Evolutionary conservation across 2,113 vertebrate species (phyloP), one percentile per base, ranked within the genome.

Genomic region (Misgurnus mizolepis): DNA sequence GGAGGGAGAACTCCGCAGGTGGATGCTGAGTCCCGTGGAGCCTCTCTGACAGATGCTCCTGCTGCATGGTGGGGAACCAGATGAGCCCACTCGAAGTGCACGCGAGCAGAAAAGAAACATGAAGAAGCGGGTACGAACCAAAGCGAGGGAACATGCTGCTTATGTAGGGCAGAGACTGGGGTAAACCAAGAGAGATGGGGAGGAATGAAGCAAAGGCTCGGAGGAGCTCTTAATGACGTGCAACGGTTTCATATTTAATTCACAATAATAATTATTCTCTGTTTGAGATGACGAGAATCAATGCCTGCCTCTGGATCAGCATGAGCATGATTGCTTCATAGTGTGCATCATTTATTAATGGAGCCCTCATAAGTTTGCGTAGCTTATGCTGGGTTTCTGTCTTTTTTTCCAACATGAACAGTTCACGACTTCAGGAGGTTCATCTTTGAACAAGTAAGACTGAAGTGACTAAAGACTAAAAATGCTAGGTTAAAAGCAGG

Each of bases 271-370:
- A 89, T 82, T 82, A 86, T 66, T 69, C 85, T 80, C 80, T 79
- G 82, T 84, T 79, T 45, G 75, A 53, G 76, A 82, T 84, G 85
- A 82, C 82, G 85, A 60, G 88, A 82, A 87, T 83, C 80, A 82
- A 84, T 80, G 78, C 72, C 34, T 66, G 65, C 69, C 53, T 81
- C 74, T 73, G 78, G 70, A 79, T 67, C 71, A 84, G 50, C 9
- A 85, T 75, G 86, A 83, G 82, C 88, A 70, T 45, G 34, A 76
- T 83, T 84, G 87, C 71, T 85, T 89, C 86, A 88, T 86, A 91
- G 90, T 87, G 76, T n/a, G 15, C 65, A 92, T 91, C 81, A 90
- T 82, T 92, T 91, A 92, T 92, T 91, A 84, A 91, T 90, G 82
- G 15, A 43, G 11, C 67, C 58, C 85, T 92, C 82, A 84, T 90